Conservation (phyloP, 2,113 vertebrate species). For the Tachuris rubrigastra region DNA sequence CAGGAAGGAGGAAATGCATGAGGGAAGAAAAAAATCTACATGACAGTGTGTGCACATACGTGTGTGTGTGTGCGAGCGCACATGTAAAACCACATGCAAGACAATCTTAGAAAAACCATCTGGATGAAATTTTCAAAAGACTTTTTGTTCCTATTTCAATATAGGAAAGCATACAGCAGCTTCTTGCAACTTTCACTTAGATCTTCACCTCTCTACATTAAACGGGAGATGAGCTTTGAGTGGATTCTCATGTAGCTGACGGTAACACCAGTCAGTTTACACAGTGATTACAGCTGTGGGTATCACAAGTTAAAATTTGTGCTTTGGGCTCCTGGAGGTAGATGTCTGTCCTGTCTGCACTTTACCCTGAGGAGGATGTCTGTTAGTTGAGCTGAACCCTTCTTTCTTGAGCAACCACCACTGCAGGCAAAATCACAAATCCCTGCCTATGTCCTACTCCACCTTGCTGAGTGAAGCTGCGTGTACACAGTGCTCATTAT, state of each 20-base stretch:
- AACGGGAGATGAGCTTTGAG: background rate
- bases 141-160: background rate
- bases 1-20: background rate
- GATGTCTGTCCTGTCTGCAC: background rate
- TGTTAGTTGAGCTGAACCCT: background rate
- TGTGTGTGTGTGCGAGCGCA: rapidly evolving
- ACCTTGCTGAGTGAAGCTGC: background rate
- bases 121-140: background rate
- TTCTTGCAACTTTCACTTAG: background rate
- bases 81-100: background rate
- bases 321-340: background rate
- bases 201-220: background rate
- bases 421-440: background rate
- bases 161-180: background rate
- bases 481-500: background rate
- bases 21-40: background rate
- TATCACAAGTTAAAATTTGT: background rate
- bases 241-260: background rate
- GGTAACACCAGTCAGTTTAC: rapidly evolving
- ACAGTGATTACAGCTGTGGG: background rate
- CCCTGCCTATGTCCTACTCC: too few relatives aligned
- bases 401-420: background rate
- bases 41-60: background rate
- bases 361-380: background rate
- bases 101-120: background rate